Evolutionary conservation across 2,888 invertebrate species (phyloP).

Genomic region (Zygothrica quintamaculata): DNA sequence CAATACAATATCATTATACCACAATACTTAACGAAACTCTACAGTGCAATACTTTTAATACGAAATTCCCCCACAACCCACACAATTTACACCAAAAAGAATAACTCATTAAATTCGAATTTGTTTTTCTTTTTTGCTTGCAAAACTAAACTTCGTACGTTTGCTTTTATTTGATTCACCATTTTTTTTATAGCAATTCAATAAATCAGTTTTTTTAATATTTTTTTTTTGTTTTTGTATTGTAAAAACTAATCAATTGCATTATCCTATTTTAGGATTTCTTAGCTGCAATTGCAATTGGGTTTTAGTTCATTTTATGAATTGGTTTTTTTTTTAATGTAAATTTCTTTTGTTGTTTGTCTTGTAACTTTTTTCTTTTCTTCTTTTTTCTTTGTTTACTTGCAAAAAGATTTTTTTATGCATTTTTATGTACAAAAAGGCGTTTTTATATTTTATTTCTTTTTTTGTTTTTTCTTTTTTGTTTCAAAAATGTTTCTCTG

Average conservation of each 20-base stretch:
- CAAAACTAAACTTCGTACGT: constrained; percentile 72
- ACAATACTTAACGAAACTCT: too few species aligned
- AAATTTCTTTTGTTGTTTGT: too few species aligned
- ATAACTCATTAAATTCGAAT: constrained; percentile 44
- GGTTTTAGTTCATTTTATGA: constrained; percentile 71
- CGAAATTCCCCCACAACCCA: too few species aligned
- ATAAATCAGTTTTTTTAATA: too few species aligned
- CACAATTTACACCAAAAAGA: constrained; percentile 31
- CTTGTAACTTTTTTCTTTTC: constrained; percentile 22
- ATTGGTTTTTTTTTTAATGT: constrained; percentile 48
- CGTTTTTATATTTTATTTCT: constrained; percentile 44
- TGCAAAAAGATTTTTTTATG: constrained; percentile 37
- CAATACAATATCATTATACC: too few species aligned
- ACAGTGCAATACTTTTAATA: too few species aligned
- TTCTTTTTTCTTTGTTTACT: constrained; percentile 22
- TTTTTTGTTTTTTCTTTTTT: too few species aligned
- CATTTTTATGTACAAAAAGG: constrained; percentile 77
- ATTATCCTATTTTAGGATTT: constrained; percentile 39
- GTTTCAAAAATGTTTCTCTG: constrained; percentile 25
- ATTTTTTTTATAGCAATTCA: constrained; percentile 70
- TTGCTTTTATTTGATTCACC: constrained; percentile 61
- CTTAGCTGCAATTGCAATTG: constrained; percentile 49
- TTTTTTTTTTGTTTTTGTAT: too few species aligned
- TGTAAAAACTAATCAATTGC: constrained; percentile 79
- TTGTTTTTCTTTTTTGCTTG: constrained; percentile 73